A percentile compares a stretch with the other conserved stretches of the same genome.
Evolutionary conservation across 2,113 vertebrate species (phyloP).

Genomic region (Cryptotis parvus): DNA sequence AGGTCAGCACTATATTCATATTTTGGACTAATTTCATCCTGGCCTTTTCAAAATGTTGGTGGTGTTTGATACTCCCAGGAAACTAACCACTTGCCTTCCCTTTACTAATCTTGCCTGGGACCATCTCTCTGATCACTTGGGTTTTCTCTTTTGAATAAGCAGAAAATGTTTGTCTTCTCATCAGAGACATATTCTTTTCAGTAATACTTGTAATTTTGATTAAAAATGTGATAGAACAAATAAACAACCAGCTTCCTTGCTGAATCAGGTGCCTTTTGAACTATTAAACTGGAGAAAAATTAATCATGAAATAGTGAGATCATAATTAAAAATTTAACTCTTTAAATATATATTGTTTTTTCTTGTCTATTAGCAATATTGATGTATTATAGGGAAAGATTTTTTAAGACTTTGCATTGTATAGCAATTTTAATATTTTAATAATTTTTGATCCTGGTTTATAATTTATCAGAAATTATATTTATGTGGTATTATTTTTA

Average conservation of each 20-base stretch:
- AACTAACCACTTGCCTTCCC: background rate
- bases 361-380: background rate
- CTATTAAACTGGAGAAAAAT: conserved; percentile 39
- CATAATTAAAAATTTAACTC: background rate
- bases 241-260: conserved; percentile 10
- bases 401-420: background rate
- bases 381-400: background rate
- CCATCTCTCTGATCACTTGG: background rate
- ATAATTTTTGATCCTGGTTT: background rate
- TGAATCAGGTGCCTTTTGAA: background rate
- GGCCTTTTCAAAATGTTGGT: conserved; percentile 34
- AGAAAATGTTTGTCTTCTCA: background rate
- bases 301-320: background rate
- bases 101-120: background rate
- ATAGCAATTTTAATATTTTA: conserved; percentile 19
- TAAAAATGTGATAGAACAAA: conserved; percentile 29
- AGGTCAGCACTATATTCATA: background rate
- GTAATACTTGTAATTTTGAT: conserved; percentile 63
- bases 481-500: background rate
- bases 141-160: conserved; percentile 34
- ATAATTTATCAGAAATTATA: background rate
- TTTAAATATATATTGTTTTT: background rate
- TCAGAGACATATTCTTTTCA: conserved; percentile 29
- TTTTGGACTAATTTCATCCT: conserved; percentile 43
- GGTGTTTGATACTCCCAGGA: background rate